Conservation (phyloP, 2,113 vertebrate species). For the Ailuropoda melanoleuca region DNA sequence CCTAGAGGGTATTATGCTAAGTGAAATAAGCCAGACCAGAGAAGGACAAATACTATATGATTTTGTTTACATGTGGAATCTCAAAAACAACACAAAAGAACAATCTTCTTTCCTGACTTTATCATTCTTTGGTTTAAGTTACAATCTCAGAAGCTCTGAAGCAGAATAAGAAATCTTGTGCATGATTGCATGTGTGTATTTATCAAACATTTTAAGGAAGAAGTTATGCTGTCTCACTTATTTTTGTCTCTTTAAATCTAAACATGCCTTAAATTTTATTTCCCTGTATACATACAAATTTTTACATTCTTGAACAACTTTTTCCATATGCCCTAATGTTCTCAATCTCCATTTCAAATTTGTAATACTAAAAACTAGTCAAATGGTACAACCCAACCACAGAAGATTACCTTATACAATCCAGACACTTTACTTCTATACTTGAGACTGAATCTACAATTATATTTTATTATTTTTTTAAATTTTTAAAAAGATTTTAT, state of each 20-base stretch:
- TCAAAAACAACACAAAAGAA: not conserved
- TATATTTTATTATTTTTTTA: too few species aligned
- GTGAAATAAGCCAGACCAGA: not conserved
- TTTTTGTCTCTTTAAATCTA: not conserved
- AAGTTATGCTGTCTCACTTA: not conserved
- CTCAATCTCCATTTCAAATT: not conserved
- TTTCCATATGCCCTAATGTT: not conserved
- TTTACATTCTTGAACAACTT: not conserved
- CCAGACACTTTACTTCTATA: not conserved
- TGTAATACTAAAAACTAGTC: not conserved
- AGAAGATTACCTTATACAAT: not conserved
- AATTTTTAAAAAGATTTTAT: too few species aligned
- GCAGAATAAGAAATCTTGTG: too few species aligned
- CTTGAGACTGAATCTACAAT: not conserved
- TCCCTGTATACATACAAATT: not conserved
- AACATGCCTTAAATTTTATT: not conserved
- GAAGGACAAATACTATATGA: not conserved
- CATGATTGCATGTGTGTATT: not conserved
- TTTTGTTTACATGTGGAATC: not conserved
- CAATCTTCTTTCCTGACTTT: not conserved
- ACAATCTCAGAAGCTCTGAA: not conserved
- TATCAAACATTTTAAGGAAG: not conserved
- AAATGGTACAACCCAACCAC: not conserved
- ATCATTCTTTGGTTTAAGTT: not conserved
- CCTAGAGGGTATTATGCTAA: not conserved